These are phyloP conservation scores for Glyphotaelius pellucidus DNA, from an alignment of 2,888 invertebrate species.

Conservation along the genomic window DNA sequence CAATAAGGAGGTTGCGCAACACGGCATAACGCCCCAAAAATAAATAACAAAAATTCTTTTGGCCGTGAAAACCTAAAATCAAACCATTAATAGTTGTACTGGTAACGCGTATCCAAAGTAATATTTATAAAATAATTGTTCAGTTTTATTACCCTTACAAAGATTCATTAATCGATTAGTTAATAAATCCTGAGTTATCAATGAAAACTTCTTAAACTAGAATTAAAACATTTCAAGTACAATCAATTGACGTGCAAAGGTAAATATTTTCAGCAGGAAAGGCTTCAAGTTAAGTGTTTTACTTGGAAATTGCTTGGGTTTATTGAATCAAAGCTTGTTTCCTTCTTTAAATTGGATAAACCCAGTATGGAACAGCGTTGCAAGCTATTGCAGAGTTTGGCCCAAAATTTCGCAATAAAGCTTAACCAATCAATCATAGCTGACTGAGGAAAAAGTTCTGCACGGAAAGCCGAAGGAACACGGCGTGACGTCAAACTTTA, in stretches of 20 bases:
- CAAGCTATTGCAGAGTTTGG: background rate
- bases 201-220: background rate
- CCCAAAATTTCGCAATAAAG: conserved; percentile 47
- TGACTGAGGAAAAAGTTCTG: conserved; percentile 10
- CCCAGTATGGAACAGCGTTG: background rate
- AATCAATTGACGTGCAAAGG: background rate
- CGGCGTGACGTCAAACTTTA: conserved; percentile 1
- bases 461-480: conserved; percentile 10
- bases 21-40: too few species aligned
- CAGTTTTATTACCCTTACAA: background rate
- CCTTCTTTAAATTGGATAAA: background rate
- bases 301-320: background rate
- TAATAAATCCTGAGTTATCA: background rate
- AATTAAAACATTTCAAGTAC: background rate
- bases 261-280: background rate
- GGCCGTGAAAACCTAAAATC: too few species aligned
- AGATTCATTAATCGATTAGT: background rate
- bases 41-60: too few species aligned
- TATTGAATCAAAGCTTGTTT: background rate
- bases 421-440: conserved; percentile 45
- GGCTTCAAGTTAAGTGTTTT: background rate
- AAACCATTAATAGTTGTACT: too few species aligned
- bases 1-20: too few species aligned
- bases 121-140: background rate
- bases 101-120: too few species aligned